Evolutionary conservation across 2,797 vertebrate genomes (phyloP).

Genomic region (Lepus oiostolus): DNA sequence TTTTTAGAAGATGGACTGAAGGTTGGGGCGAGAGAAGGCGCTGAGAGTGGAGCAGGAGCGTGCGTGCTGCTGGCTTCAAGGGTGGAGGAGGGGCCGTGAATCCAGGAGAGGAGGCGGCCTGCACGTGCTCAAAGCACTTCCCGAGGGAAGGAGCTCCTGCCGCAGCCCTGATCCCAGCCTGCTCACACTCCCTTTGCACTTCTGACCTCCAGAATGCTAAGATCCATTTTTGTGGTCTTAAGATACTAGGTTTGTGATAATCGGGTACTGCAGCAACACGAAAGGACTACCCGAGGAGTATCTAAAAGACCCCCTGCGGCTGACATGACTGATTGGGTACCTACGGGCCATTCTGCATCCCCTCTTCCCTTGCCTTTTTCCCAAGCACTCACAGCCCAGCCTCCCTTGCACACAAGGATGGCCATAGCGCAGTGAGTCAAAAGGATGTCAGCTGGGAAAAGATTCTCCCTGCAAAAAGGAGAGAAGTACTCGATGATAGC

Average conservation of each 20-base stretch:
- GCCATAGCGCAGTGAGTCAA: not conserved
- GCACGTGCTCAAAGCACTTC: not conserved
- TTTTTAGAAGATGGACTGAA: not conserved
- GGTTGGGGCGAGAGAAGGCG: not conserved
- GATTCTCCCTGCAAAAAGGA: not conserved
- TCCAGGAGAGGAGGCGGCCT: not conserved
- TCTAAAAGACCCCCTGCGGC: not conserved
- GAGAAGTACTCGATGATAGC: not conserved
- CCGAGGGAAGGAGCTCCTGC: not conserved
- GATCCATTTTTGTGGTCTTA: constrained; percentile 23
- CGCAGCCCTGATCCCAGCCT: not conserved
- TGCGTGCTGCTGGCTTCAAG: not conserved
- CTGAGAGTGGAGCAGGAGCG: not conserved
- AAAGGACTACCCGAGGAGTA: not conserved
- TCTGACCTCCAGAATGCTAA: not conserved
- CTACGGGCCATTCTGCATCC: not conserved
- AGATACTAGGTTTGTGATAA: not conserved
- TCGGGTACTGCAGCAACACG: not conserved
- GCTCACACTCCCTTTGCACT: not conserved
- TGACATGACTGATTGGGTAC: not conserved
- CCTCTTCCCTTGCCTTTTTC: not conserved
- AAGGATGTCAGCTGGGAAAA: constrained; percentile 39
- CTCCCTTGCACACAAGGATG: not conserved
- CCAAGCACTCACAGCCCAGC: not conserved
- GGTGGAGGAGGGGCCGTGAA: not conserved